Base-by-base conservation (phyloP, 2,797 vertebrate species). In the Cryptoblepharus egeriae region DNA sequence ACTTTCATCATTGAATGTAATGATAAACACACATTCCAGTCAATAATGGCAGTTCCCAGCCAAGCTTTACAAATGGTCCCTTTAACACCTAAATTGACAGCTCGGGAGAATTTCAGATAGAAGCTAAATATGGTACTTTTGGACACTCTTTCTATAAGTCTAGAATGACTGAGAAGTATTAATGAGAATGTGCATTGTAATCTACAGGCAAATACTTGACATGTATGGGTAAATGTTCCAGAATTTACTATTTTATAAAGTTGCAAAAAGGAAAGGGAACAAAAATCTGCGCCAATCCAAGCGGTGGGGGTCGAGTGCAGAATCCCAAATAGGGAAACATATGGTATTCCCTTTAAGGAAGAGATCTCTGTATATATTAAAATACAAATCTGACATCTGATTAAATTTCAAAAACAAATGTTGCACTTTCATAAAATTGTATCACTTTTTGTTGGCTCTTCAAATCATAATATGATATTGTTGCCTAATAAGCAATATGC, bases 61-160 rank as follows among this genome's bases (percentile, higher is more conserved):
- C 95, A 96, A 96, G 95, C 95, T 96, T 96, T 96, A 95, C 95
- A 96, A 96, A 96, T 96, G 95, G 95, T 96, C 95, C 95, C 95
- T 96, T 96, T 96, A 96, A 96, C 96, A 96, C 96, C 96, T 96
- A 95, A 95, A 96, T 94, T 96, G 96, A 96, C 96, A 96, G 95
- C 96, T 96, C 95, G 95, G 96, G 94, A 96, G 95, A 95, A 96
- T 96, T 96, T 96, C 94, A 96, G 95, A 96, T 95, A 94, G 95
- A 95, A 96, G 95, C 96, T 96, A 96, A 96, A 96, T 96, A 96
- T 96, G 96, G 95, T 96, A 95, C 95, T 96, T 96, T 96, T 96
- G 96, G 95, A 96, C 95, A 96, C 91, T 96, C 93, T 96, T 96
- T 96, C 90, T 85, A 92, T 94, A 93, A 96, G 94, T 95, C 93